Conservation (phyloP, 2,888 invertebrate genomes). For the Didymodactylos carnosus region DNA sequence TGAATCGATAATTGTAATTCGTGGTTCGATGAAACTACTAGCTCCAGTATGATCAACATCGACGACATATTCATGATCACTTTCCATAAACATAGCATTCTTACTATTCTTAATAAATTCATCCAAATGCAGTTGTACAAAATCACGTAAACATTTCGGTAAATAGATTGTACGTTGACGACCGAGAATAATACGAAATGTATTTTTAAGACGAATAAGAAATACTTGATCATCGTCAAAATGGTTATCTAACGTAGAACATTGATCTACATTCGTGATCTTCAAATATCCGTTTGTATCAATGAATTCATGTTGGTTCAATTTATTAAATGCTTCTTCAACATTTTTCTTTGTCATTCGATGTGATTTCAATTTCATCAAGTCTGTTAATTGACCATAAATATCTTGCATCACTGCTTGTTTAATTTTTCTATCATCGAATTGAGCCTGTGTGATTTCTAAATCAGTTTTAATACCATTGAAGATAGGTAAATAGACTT, state of each 20-base stretch:
- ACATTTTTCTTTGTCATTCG: no score
- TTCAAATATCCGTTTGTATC: background rate
- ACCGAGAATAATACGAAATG: background rate
- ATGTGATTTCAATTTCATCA: no score
- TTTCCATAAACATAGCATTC: constrained; percentile 10
- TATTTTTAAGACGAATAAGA: no score
- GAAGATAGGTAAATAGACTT: background rate
- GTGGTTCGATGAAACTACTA: background rate
- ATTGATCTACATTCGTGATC: background rate
- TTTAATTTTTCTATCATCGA: background rate
- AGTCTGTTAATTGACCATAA: no score
- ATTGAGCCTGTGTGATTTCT: background rate
- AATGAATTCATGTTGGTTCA: background rate
- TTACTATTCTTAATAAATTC: constrained; percentile 16
- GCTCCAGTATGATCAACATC: background rate
- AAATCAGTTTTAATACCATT: background rate
- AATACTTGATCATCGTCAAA: no score
- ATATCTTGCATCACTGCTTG: background rate
- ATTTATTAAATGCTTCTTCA: background rate
- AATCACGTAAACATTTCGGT: background rate
- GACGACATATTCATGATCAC: constrained; percentile 16
- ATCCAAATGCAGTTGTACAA: background rate
- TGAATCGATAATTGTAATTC: background rate
- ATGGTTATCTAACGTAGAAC: no score
- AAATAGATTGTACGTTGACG: background rate